phyloP scores from a whole-genome alignment of 2,113 vertebrate species.

The Numenius arquata region DNA sequence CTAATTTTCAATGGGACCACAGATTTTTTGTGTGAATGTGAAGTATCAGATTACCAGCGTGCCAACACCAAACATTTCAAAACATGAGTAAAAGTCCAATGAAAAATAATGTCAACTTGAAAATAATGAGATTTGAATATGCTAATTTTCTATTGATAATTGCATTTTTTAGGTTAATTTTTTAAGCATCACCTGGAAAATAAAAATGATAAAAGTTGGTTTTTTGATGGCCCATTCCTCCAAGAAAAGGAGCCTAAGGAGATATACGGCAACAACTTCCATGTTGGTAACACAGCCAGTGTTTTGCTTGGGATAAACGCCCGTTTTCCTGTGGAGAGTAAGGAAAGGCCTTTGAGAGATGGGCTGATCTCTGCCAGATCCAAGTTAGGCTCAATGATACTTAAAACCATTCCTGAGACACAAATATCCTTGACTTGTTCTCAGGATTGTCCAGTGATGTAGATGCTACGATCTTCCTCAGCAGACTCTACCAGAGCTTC shows the following conservation, averaged over 20 bases:
- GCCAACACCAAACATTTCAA: neutral
- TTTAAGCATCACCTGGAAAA: neutral
- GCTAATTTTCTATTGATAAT: neutral
- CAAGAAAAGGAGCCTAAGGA: neutral
- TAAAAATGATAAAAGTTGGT: neutral
- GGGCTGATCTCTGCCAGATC: neutral
- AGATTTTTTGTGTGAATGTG: neutral
- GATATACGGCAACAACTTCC: neutral
- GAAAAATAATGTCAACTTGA: neutral
- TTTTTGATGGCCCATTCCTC: neutral
- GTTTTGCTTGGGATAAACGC: neutral
- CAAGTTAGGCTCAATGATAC: neutral
- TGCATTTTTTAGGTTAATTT: neutral
- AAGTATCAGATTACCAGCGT: neutral
- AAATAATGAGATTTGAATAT: neutral
- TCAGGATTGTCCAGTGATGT: neutral
- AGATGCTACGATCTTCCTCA: neutral
- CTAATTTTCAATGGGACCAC: neutral
- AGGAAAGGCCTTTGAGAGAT: neutral
- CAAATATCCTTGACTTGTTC: neutral
- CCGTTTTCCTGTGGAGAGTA: neutral
- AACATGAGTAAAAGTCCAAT: neutral
- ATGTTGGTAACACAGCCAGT: neutral
- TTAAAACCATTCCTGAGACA: neutral
- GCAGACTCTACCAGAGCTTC: neutral